Conservation (phyloP, 2,113 vertebrate species). For the Phylloscopus trochiloides region DNA sequence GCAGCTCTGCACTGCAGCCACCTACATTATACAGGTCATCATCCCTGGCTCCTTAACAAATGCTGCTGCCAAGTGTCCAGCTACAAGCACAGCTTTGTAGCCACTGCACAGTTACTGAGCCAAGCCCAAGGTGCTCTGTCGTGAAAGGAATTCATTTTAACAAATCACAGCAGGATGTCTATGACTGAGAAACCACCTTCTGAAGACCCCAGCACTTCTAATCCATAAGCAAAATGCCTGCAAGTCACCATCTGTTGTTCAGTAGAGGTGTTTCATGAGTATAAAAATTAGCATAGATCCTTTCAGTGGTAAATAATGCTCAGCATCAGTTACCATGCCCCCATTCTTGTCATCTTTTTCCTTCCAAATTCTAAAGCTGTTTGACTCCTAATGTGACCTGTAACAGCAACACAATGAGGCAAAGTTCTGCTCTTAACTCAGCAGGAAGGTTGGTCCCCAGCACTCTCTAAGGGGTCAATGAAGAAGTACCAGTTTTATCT, state of each 20-base stretch:
- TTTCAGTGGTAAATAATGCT: neutral
- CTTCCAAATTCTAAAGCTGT: neutral
- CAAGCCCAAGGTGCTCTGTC: neutral
- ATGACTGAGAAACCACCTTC: neutral
- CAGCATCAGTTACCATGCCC: neutral
- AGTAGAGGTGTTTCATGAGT: neutral
- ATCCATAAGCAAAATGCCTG: neutral
- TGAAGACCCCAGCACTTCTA: neutral
- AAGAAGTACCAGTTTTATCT: neutral
- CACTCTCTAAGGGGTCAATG: too few species aligned
- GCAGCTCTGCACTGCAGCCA: neutral
- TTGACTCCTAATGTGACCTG: neutral
- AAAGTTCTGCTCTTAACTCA: neutral
- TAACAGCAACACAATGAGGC: neutral
- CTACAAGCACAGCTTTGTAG: neutral
- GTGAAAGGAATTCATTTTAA: neutral
- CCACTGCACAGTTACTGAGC: neutral
- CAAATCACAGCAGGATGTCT: neutral
- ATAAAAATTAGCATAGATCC: neutral
- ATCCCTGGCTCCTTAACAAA: neutral
- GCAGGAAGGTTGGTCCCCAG: neutral
- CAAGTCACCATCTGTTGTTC: neutral
- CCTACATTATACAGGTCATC: fast-evolving
- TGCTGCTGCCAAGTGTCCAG: neutral
- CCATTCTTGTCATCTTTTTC: neutral